phyloP scores from a whole-genome alignment of 1,140 invertebrate genomes.

The Philopotamus ludificatus region DNA sequence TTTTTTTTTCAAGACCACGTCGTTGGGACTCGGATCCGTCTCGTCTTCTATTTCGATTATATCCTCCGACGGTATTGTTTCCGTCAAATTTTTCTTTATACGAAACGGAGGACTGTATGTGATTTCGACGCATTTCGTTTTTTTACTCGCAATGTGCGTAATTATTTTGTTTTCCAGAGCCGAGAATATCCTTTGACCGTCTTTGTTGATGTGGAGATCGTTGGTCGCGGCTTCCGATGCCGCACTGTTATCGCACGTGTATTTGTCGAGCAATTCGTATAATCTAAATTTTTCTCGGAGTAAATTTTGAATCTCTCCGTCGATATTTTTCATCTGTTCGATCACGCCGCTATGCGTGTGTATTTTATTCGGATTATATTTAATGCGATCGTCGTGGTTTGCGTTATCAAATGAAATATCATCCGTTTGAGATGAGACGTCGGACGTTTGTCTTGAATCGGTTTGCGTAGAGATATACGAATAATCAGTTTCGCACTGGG shows the following conservation, averaged over 20 bases:
- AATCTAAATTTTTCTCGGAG: conserved; percentile 55
- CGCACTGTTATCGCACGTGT: conserved; percentile 3
- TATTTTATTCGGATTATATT: not conserved
- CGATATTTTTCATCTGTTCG: conserved; percentile 54
- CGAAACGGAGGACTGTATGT: too few relatives aligned
- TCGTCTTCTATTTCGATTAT: not conserved
- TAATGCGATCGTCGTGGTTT: not conserved
- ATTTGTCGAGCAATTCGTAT: conserved; percentile 50
- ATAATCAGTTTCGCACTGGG: too few relatives aligned
- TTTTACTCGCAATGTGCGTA: not conserved
- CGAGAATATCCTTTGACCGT: not conserved
- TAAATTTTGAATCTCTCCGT: conserved; percentile 53
- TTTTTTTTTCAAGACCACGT: conserved; percentile 4
- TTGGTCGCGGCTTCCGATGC: not conserved
- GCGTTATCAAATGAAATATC: conserved; percentile 4
- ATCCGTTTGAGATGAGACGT: not conserved
- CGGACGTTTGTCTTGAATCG: not conserved
- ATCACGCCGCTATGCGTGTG: conserved; percentile 20
- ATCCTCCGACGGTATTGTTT: not conserved
- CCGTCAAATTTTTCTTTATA: too few relatives aligned
- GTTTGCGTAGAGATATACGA: not conserved
- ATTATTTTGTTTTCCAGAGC: not conserved
- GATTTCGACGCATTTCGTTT: too few relatives aligned
- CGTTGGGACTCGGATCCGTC: not conserved
- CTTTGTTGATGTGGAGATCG: not conserved